Conservation (phyloP, 2,888 invertebrate genomes). For the Lacanobia oleracea region DNA sequence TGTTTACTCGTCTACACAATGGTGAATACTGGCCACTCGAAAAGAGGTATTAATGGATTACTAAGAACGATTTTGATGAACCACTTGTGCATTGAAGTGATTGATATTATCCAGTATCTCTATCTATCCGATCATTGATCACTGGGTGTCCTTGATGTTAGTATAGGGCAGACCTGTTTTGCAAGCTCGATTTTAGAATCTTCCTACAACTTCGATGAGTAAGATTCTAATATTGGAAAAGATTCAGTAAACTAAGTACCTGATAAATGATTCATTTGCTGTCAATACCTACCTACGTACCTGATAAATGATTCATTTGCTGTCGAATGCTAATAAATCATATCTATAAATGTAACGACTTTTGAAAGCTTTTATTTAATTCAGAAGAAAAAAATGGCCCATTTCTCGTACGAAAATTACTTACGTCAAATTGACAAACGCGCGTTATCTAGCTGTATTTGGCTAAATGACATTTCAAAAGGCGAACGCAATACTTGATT, state of each 20-base stretch:
- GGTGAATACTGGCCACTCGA: slow-evolving; percentile 12
- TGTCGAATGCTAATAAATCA: background rate
- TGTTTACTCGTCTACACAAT: slow-evolving; percentile 1
- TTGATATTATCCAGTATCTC: slow-evolving; percentile 32
- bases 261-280: too few relatives aligned
- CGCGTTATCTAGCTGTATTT: too few relatives aligned
- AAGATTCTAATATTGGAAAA: slow-evolving; percentile 3
- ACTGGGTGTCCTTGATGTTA: slow-evolving; percentile 9
- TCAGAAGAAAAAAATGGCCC: too few relatives aligned
- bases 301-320: background rate
- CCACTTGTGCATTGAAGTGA: slow-evolving; percentile 29
- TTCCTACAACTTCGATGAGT: background rate
- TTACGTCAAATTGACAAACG: too few relatives aligned
- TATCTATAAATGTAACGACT: background rate
- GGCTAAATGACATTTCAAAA: too few relatives aligned
- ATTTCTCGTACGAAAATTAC: too few relatives aligned
- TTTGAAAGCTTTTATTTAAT: background rate
- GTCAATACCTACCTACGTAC: background rate
- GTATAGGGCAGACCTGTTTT: slow-evolving; percentile 4
- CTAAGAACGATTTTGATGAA: slow-evolving; percentile 15
- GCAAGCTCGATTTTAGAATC: background rate
- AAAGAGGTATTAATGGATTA: slow-evolving; percentile 15
- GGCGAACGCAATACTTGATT: too few relatives aligned
- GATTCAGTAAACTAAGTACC: background rate
- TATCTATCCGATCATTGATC: slow-evolving; percentile 8